Percentiles rank a stretch among this genome's conserved stretches.
Conservation (phyloP, 2,797 vertebrate genomes). For the Cossypha niveicapilla region DNA sequence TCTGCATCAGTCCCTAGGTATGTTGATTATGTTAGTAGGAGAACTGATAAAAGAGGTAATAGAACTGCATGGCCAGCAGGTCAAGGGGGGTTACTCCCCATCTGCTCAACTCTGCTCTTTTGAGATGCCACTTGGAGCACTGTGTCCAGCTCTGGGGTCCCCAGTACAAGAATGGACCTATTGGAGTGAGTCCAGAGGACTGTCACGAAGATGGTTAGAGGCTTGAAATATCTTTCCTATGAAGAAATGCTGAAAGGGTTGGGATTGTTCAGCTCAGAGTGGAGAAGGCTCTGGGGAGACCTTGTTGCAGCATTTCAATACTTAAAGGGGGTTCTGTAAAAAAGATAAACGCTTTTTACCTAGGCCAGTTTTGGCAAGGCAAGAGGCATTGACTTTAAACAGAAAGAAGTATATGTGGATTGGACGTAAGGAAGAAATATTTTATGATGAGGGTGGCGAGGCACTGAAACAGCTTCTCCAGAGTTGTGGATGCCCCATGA, state of each 20-base stretch:
- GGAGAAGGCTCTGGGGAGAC: neutral
- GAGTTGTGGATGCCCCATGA: neutral
- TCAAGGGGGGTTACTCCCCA: neutral
- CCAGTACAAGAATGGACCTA: neutral
- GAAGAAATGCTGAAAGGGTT: neutral
- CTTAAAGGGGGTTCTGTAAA: neutral
- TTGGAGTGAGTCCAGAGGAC: neutral
- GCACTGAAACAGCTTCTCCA: neutral
- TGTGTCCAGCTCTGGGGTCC: neutral
- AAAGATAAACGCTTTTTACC: neutral
- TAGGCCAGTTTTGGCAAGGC: neutral
- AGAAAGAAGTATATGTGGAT: neutral
- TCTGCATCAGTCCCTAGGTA: neutral
- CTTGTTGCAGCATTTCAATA: neutral
- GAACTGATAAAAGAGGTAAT: neutral
- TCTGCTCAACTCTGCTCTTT: neutral
- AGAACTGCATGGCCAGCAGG: neutral
- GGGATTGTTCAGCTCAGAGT: neutral
- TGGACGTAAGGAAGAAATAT: neutral
- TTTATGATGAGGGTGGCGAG: neutral
- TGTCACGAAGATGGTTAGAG: neutral
- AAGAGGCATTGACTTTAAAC: neutral
- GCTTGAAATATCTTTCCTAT: neutral
- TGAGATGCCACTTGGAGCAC: neutral
- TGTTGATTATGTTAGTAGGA: neutral